Evolutionary conservation across 2,113 vertebrate genomes (phyloP), one percentile per base, ranked within the genome.

Genomic region (Cheirogaleus medius): DNA sequence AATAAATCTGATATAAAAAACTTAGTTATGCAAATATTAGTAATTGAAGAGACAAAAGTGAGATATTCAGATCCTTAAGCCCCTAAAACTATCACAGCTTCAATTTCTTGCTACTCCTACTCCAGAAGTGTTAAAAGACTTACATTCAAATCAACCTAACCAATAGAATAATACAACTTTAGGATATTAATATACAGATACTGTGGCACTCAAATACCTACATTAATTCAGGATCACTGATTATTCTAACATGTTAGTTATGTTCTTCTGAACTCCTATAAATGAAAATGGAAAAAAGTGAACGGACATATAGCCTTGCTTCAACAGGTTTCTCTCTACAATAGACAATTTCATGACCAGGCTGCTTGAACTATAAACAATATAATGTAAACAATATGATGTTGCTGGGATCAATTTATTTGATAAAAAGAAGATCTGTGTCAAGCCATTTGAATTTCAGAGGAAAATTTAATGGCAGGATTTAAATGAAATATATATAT

Each of bases 361-460:
- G 74, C 12, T 80, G 68, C 69, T 52, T 42, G 4, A 90, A 87
- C 90, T 71, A 87, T 18, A 76, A 87, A 93, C 2, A 87, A 52
- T 52, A 52, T 52, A 52, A 52, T 52, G 52, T 52, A 52, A 52
- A 34, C 49, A 93, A 58, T 44, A 60, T 49, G 85, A 91, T 83
- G 42, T 83, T 93, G 27, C 34, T 91, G 5, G 23, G 92, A 77
- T 77, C 52, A 86, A 87, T 8, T 69, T 56, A 81, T 69, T 74
- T 82, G 12, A 88, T 94, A 49, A 94, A 90, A 96, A 60, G 44
- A 93, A 56, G 52, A 39, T 23, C 58, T 21, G 5, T 42, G 34
- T 58, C 20, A 85, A 85, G 64, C 1, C 76, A 87, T 92, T 63
- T 73, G 10, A 94, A 92, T 95, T 97, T 94, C 77, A 94, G 20